Percentiles rank a stretch among this genome's conserved stretches.
Evolutionary conservation across 2,797 vertebrate species (phyloP).

Genomic region (Psittacula derbiana): DNA sequence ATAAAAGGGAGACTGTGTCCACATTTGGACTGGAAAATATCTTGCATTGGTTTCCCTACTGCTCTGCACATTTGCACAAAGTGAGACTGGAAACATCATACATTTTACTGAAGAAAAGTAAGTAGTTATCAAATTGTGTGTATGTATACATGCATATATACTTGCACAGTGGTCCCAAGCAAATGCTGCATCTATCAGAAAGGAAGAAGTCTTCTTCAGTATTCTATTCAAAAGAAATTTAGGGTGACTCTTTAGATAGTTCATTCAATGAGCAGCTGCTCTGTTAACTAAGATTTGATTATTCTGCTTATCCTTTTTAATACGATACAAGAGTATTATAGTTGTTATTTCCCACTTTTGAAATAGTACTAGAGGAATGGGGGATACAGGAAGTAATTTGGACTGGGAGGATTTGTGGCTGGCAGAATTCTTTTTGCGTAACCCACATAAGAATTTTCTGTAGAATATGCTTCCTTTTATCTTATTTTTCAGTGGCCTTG

Average conservation of each 20-base stretch:
- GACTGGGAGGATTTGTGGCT: not conserved
- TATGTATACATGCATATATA: not conserved
- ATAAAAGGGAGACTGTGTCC: not conserved
- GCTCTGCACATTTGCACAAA: not conserved
- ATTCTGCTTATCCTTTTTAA: not conserved
- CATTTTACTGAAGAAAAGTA: not conserved
- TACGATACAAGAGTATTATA: not conserved
- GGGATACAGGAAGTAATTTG: not conserved
- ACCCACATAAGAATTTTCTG: not conserved
- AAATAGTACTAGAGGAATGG: not conserved
- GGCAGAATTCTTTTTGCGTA: not conserved
- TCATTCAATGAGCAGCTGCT: not conserved
- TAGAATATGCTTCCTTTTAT: not conserved
- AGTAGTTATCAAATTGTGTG: not conserved
- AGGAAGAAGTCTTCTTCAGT: not conserved
- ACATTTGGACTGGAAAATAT: conserved; percentile 23
- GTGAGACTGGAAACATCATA: not conserved
- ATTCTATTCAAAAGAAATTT: not conserved
- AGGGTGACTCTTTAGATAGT: not conserved
- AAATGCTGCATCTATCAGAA: not conserved
- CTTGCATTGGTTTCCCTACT: not conserved
- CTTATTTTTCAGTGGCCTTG: not conserved
- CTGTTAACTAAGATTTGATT: not conserved
- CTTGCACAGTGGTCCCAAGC: not conserved
- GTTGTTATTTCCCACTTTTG: not conserved